Evolutionary conservation across 2,113 vertebrate species (phyloP).

Genomic region (Lepisosteus oculatus): DNA sequence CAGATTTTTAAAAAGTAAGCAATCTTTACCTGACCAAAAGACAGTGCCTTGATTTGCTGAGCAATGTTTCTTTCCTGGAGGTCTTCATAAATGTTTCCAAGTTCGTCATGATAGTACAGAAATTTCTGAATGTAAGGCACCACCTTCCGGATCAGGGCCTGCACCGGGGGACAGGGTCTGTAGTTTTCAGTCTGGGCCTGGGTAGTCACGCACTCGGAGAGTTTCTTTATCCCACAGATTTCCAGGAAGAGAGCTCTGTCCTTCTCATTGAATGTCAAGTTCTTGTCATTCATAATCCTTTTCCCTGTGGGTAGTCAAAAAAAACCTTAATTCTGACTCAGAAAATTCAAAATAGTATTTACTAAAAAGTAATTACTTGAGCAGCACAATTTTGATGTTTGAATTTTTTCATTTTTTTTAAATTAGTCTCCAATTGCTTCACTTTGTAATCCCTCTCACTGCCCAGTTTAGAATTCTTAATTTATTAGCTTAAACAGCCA

Average conservation of each 20-base stretch:
- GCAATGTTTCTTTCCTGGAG: constrained; percentile 48
- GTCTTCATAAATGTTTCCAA: constrained; percentile 45
- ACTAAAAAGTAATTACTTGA: too few species aligned
- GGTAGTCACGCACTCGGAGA: constrained; percentile 52
- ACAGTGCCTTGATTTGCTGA: constrained; percentile 47
- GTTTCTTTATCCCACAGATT: constrained; percentile 54
- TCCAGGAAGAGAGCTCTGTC: constrained; percentile 60
- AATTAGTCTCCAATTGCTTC: too few species aligned
- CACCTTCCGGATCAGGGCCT: constrained; percentile 53
- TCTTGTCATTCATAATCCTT: background rate
- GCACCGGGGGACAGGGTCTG: constrained; percentile 55
- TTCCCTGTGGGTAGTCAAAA: constrained; percentile 9
- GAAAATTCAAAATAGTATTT: too few species aligned
- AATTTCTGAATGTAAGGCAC: constrained; percentile 68
- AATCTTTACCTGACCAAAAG: constrained; percentile 57
- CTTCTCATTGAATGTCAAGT: constrained; percentile 44
- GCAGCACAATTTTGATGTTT: too few species aligned
- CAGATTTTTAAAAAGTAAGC: background rate
- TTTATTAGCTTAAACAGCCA: too few species aligned
- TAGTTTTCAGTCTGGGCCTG: constrained; percentile 56
- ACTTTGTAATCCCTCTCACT: too few species aligned
- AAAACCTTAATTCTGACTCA: too few species aligned
- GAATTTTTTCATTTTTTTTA: too few species aligned
- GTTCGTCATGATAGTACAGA: constrained; percentile 56
- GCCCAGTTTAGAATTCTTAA: too few species aligned